A percentile compares a stretch with the other conserved stretches of the same genome.
phyloP scores from a whole-genome alignment of 2,113 vertebrate species.

The Seriola dumerili region DNA sequence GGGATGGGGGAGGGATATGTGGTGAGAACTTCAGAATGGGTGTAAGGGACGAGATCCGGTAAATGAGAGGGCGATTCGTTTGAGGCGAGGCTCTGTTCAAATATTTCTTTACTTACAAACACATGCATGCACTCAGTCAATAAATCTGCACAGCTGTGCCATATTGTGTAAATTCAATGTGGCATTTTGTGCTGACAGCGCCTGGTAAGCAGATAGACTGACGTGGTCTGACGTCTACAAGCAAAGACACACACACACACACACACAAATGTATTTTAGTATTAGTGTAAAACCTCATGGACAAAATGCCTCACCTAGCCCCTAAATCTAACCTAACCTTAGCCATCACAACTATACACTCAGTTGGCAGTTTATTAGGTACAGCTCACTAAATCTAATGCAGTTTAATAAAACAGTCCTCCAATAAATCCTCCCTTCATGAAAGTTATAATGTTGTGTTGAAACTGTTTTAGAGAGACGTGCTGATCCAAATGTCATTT shows the following conservation, averaged over 20 bases:
- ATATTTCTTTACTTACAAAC: conserved; percentile 6
- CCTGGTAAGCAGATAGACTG: conserved; percentile 11
- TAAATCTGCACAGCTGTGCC: conserved; percentile 7
- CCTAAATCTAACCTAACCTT: background rate
- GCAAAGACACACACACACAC: background rate
- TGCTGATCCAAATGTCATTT: too few relatives aligned
- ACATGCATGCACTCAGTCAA: background rate
- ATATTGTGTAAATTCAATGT: background rate
- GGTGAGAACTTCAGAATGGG: background rate
- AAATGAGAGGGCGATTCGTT: background rate
- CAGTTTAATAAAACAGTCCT: too few relatives aligned
- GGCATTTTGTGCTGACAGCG: conserved; percentile 21
- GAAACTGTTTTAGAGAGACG: too few relatives aligned
- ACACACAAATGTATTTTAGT: background rate
- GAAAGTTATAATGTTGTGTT: too few relatives aligned
- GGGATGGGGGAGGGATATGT: background rate
- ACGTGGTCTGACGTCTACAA: background rate
- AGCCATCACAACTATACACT: background rate
- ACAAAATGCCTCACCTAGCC: background rate
- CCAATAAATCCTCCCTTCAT: too few relatives aligned
- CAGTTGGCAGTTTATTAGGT: background rate
- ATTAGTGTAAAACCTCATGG: background rate
- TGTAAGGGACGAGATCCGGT: background rate
- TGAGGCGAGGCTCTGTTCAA: background rate
- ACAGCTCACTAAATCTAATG: background rate